These are phyloP conservation scores for Zaprionus lachaisei DNA, from an alignment of 1,140 invertebrate species.

Conservation along the genomic window DNA sequence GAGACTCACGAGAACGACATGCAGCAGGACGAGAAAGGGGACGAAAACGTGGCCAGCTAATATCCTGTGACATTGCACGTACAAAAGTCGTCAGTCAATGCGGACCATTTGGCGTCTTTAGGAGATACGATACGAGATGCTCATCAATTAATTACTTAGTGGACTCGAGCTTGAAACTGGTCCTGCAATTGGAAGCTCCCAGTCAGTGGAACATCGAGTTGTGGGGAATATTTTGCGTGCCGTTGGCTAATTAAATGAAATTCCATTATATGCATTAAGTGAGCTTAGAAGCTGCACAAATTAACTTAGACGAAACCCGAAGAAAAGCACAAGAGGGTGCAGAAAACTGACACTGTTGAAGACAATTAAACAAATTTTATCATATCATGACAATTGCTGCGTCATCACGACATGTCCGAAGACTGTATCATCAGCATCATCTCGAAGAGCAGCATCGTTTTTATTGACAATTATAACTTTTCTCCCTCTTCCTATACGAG, in stretches of 20 bases:
- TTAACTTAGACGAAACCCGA: conserved; percentile 33
- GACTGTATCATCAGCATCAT: conserved; percentile 31
- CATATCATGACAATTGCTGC: conserved; percentile 42
- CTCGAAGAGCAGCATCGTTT: conserved; percentile 51
- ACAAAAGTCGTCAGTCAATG: conserved; percentile 52
- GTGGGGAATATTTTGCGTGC: conserved; percentile 28
- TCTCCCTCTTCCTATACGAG: background rate
- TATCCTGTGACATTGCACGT: conserved; percentile 63
- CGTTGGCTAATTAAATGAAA: conserved; percentile 74
- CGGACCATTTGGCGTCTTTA: background rate
- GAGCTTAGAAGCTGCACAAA: conserved; percentile 64
- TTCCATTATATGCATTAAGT: conserved; percentile 77
- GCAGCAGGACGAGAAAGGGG: background rate
- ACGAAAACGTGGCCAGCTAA: conserved; percentile 35
- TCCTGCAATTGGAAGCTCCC: background rate
- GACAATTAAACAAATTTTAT: conserved; percentile 60
- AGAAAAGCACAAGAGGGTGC: conserved; percentile 4
- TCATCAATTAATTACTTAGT: conserved; percentile 39
- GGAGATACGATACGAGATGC: conserved; percentile 3
- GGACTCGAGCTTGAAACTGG: background rate
- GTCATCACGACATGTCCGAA: conserved; percentile 49
- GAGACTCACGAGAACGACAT: conserved; percentile 1
- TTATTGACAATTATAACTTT: conserved; percentile 75
- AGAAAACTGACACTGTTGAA: conserved; percentile 11
- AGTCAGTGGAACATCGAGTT: background rate